Percentiles rank a stretch among this genome's conserved stretches.
Evolutionary conservation across 2,797 vertebrate genomes (phyloP).

Genomic region (Chlorospingus flavigularis): DNA sequence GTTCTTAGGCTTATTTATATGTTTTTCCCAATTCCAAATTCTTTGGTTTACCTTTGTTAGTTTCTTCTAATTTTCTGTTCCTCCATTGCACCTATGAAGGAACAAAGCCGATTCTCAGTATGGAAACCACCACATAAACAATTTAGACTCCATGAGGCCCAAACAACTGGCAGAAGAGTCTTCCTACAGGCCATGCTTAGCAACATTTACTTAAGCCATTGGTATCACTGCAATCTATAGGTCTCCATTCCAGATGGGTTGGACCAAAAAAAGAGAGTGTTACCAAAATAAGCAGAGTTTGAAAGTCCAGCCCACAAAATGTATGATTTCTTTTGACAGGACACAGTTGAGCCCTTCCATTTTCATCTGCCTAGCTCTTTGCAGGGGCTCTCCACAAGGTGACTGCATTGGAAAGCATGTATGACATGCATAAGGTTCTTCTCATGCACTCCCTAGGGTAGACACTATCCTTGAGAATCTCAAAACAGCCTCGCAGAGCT

Average conservation of each 20-base stretch:
- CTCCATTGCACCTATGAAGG: background rate
- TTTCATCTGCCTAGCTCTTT: background rate
- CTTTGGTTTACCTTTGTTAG: background rate
- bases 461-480: background rate
- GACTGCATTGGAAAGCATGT: background rate
- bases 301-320: background rate
- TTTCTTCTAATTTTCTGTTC: background rate
- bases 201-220: background rate
- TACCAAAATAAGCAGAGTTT: background rate
- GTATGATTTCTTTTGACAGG: background rate
- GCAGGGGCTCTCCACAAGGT: background rate
- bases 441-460: background rate
- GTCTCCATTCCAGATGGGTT: background rate
- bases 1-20: background rate
- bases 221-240: background rate
- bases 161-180: background rate
- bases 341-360: background rate
- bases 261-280: background rate
- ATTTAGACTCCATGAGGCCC: background rate
- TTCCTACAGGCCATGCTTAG: background rate
- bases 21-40: background rate
- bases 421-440: background rate
- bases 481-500: background rate
- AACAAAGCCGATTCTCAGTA: background rate
- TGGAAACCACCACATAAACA: background rate